Evolutionary conservation across 1,140 invertebrate genomes (phyloP), one percentile per base, ranked within the genome.

Genomic region (Hylyphantes graminicola): DNA sequence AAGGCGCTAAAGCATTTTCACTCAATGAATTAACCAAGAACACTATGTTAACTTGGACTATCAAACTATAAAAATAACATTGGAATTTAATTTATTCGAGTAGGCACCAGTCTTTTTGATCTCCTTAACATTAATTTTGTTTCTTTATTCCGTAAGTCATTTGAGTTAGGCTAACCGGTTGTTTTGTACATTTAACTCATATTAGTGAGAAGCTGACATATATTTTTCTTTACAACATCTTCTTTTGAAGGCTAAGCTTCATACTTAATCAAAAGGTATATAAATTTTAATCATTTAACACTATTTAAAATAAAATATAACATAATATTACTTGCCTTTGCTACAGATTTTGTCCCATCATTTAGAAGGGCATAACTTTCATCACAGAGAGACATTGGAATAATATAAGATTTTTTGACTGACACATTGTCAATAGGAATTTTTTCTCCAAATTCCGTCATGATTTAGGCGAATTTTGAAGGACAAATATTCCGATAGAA

Each of bases 371-470:
- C 54, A 67, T 51, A 70, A 9, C 21, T 13, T 67, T 78, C 51
- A 67, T 55, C 21, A 10, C 7, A 15, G 48, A 15, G 35, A 21
- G 11, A 51, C 65, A 67, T 54, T 7, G 76, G 76, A 35, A 78
- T 51, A 0, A 17, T 51, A 65, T 51, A 55, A 35, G n/a, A 78
- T 15, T 67, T 67, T 65, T 65, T 78, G 8, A 54, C 0, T 54
- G 15, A 8, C n/a, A 53, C 19, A n/a, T 6, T 54, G n/a, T 13
- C 67, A 15, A 21, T 67, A 12, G 15, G 15, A 54, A n/a, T 35
- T 78, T 78, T 64, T 53, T 78, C 76, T 11, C 13, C 59, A 67
- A 67, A 78, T 67, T 78, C 67, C 7, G 48, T 10, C 68, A 70
- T 70, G 13, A 7, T 8, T 12, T 64, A 21, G 61, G 61, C 15